Evolutionary conservation across 92 coral and sea anemone species (phyloP).

Genomic region (Anthopleura xanthogrammica): DNA sequence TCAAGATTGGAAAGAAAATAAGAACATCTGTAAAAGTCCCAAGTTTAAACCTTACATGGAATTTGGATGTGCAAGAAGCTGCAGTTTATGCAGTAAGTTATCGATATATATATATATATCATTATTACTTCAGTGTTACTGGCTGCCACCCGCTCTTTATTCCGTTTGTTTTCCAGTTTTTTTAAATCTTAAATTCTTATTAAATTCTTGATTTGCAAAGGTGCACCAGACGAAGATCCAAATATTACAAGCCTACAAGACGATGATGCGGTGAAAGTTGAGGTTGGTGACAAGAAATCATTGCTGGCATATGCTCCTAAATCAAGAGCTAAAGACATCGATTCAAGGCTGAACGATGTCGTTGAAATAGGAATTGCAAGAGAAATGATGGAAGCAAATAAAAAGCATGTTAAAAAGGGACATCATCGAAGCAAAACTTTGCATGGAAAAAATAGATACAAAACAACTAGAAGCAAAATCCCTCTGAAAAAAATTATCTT

Average conservation of each 20-base stretch:
- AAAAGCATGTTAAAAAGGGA: background rate
- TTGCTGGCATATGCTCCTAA: background rate
- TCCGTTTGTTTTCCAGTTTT: no score
- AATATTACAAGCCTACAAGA: background rate
- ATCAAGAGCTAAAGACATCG: background rate
- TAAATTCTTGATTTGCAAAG: no score
- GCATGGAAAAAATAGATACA: background rate
- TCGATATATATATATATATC: background rate
- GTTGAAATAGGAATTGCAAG: slow-evolving; percentile 35
- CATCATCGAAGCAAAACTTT: background rate
- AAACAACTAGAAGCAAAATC: background rate
- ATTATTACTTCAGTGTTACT: no score
- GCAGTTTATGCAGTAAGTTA: slow-evolving; percentile 75
- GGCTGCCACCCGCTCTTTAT: no score
- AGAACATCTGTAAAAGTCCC: slow-evolving; percentile 46
- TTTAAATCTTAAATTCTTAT: background rate
- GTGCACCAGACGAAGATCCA: no score
- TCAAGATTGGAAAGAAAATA: slow-evolving; percentile 56
- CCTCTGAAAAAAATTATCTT: background rate
- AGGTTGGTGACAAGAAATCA: background rate
- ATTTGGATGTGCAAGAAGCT: slow-evolving; percentile 72
- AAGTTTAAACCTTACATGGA: slow-evolving; percentile 49
- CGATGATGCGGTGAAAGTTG: background rate
- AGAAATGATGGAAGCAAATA: slow-evolving; percentile 12
- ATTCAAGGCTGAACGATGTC: background rate